Evolutionary conservation across 2,888 invertebrate genomes (phyloP), one percentile per base, ranked within the genome.

Genomic region (Shargacucullia verbasci): DNA sequence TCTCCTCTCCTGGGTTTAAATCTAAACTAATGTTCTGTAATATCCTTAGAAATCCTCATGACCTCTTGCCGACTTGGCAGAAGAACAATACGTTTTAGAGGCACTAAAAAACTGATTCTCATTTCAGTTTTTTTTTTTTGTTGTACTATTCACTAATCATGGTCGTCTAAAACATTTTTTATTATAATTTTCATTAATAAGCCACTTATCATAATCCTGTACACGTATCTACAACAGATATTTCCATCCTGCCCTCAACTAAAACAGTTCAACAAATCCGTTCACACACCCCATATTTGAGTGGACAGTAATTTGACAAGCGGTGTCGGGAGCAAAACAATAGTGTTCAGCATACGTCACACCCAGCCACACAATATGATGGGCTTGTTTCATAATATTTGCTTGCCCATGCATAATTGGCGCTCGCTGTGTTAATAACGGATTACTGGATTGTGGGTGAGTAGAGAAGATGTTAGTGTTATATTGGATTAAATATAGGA

Each of bases 281-380:
- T 49, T 60, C 52, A 54, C 65, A 38, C 62, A 53, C 62, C 55
- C 70, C 41, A 63, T 13, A 15, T 65, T 67, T 25, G 7, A 37
- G 52, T 25, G 57, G 73, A 73, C 73, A 70, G 48, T 76, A 76
- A 74, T 74, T 66, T 73, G 70, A 73, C 70, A 70, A 40, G 56
- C 59, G 15, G 45, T 47, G 53, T 68, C 50, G 56, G 40, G 47
- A 10, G 70, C 62, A 48, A 59, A 73, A 73, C 74, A 74, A 74
- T 69, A 53, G 60, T 56, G 57, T 57, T 65, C 71, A 59, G 52
- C 67, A 63, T 56, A 54, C 59, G 64, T 76, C 74, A 70, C 14
- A 3, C 13, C 4, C 74, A 73, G 63, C 27, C 11, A 5, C 4
- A 15, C 13, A 15, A 41, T 38, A 34, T 56, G 31, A 49, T 49